phyloP scores from a whole-genome alignment of 1,140 invertebrate genomes.

The Ceratitis capitata region DNA sequence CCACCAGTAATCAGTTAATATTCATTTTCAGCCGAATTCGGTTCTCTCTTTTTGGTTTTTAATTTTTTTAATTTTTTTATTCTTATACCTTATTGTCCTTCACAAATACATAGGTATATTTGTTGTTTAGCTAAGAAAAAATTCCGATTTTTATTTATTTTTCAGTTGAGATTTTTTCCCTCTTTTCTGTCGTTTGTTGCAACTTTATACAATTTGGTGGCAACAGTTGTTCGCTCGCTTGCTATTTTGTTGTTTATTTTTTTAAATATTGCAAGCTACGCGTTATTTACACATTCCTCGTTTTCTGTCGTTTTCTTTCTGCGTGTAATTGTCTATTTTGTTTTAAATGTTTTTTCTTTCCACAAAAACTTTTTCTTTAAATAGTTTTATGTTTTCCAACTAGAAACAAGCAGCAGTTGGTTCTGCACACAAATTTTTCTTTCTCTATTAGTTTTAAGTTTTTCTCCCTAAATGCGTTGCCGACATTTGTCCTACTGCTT shows the following conservation, averaged over 20 bases:
- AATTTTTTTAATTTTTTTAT: too few relatives aligned
- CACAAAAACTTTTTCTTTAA: neutral
- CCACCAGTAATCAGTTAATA: too few relatives aligned
- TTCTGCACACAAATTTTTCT: neutral
- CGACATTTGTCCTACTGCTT: constrained; percentile 26
- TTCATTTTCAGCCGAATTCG: too few relatives aligned
- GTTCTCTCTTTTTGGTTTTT: too few relatives aligned
- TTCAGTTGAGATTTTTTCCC: neutral
- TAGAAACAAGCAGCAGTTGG: constrained; percentile 23
- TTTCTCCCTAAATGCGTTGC: neutral
- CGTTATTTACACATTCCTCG: neutral
- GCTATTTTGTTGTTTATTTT: neutral
- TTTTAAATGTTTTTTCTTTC: neutral
- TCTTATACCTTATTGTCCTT: too few relatives aligned
- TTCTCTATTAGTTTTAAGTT: neutral
- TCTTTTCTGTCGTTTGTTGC: neutral
- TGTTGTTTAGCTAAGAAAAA: neutral
- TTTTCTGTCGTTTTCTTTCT: neutral
- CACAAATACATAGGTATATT: neutral
- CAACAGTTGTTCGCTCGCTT: constrained; percentile 14
- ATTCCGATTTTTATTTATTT: neutral
- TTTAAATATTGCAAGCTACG: constrained; percentile 16
- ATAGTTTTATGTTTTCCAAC: constrained; percentile 33
- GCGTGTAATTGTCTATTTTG: neutral
- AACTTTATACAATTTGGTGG: neutral